Base-by-base conservation (phyloP, 1,140 invertebrate genomes). In the Aphelenchoides avenae region DNA sequence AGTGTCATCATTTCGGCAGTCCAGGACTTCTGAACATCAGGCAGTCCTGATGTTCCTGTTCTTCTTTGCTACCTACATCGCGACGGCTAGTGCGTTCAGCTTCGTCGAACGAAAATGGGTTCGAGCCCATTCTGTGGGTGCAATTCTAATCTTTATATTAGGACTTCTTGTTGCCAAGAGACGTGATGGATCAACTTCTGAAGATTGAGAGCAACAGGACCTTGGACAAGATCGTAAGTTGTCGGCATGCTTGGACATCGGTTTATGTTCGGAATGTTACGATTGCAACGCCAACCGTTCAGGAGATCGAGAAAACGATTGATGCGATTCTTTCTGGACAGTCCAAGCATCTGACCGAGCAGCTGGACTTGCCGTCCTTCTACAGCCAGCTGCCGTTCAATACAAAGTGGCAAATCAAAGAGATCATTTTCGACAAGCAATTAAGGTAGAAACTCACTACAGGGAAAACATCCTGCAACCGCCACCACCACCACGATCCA, bases 101-200 rank as follows among this genome's bases (percentile, higher is more conserved):
- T 39, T 61, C 58, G 47, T 57, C 15, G 60, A 61, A 15, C 64
- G 62, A 30, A 61, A 61, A 61, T 61, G 58, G 58, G 57, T 60
- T n/a, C n/a, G n/a, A n/a, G n/a, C n/a, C n/a, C 36, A 53, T 20
- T 58, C 33, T 37, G 24, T 36, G 11, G 18, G 11, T 4, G 7
- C 11, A 26, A 11, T 41, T 37, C 20, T 52, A 58, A 44, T 55
- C 15, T 15, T 13, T 7, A 1, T 52, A 15, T 3, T 57, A 60
- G 57, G 56, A 61, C 18, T 61, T 61, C 40, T 34, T 61, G 13
- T 41, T 61, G 57, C 61, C 58, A 5, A 34, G 27, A 27, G 58
- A 61, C 27, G 31, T 34, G n/a, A 61, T 61, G 63, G 30, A 67
- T n/a, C 30, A 61, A 52, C 37, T 61, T n/a, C 11, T 57, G 7